Base-by-base conservation (phyloP, 2,113 vertebrate genomes). In the Chamaetylas fuelleborni region DNA sequence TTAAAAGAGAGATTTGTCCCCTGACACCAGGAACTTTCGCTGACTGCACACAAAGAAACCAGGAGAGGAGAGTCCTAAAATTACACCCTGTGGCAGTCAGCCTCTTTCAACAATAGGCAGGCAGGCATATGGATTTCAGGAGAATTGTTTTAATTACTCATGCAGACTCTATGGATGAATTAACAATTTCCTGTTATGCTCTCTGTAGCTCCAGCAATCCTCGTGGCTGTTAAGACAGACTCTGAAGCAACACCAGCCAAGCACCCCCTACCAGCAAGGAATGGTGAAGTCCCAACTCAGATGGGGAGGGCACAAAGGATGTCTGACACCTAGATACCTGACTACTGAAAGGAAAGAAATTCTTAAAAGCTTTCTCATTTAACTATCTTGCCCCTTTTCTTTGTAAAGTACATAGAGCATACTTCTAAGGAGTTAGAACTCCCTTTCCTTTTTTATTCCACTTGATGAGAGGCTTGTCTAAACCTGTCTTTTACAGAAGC, bases 1-100 rank as follows among this genome's bases (percentile, higher is more conserved):
- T 86, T 95, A 74, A 83, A 94, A 86, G 43, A 29, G 50, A 95
- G 57, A 78, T 92, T 83, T 88, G 82, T 92, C 76, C 71, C 62
- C 65, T 94, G 86, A 86, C 85, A 96, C 48, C 23, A 61, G 56
- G 25, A 93, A 83, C 65, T 40, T 88, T 67, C 86, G 64, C 51
- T 76, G 80, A n/a, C 69, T 78, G 79, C 40, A 67, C 69, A 88
- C 48, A 78, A 50, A 81, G 79, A 85, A 90, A 71, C 28, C 36
- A 74, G 31, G 40, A 86, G 57, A 78, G 51, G 50, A 92, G 33
- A 16, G 22, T 53, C 80, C 82, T 86, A 62, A 93, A 97, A 96
- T 95, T 74, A 90, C 20, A 92, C 23, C 60, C 45, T 31, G 15
- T 74, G 60, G 69, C 36, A 92, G 19, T 45, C 43, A 45, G 71